Evolutionary conservation across 1,140 invertebrate genomes (phyloP), one percentile per base, ranked within the genome.

Genomic region (Xylocopa sonorina): DNA sequence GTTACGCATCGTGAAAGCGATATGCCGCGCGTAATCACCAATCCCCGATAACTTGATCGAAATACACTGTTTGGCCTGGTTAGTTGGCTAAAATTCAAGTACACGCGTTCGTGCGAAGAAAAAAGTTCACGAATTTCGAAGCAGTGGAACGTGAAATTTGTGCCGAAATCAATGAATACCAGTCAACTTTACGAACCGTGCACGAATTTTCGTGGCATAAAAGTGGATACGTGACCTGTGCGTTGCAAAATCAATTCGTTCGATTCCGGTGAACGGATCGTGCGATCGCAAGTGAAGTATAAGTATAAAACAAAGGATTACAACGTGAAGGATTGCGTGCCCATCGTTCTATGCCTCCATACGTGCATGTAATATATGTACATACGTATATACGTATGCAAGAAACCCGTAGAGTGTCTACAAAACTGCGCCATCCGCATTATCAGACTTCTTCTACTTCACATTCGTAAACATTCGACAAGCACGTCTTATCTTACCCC

Each of bases 391-490:
- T 12, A 46, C 3, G 3, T 16, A 1, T 21, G 21, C 79, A 83
- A 89, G 88, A 86, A 85, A 85, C 83, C 90, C 90, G 88, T 85
- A 81, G 80, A 89, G 83, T 82, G 87, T 89, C 88, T 74, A 53
- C 78, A 86, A 88, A 87, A 83, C 72, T 66, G 66, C 53, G 77
- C 78, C 75, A 48, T 83, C 83, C 87, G 77, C 85, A 89, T 91
- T 91, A 91, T 91, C 89, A 87, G 87, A 78, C 85, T 88, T 85
- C 81, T 88, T 86, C 64, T n/a, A 77, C 75, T 89, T 85, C 89
- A 88, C 86, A 79, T 92, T 91, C 90, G 90, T 92, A 92, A 92
- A 91, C 90, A 91, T 87, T 87, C 88, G 79, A 82, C 77, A 74
- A 79, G 64, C 75, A 62, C 72, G 75, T 73, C 80, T 66, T 43